Base-by-base conservation (phyloP, 2,797 vertebrate genomes). In the Scleropages formosus region DNA sequence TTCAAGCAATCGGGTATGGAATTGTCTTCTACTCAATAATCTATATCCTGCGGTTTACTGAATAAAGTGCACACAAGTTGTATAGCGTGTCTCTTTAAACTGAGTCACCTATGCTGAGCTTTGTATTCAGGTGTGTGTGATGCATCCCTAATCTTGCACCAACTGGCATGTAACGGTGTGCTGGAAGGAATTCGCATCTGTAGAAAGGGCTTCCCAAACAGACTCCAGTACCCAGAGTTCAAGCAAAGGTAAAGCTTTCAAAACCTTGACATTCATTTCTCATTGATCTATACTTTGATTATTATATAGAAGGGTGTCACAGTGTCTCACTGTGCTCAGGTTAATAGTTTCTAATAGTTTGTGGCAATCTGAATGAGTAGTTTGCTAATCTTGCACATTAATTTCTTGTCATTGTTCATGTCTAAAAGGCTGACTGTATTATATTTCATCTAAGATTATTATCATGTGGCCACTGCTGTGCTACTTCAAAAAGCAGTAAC, bases 1-100 rank as follows among this genome's bases (percentile, higher is more conserved):
- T 92, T 91, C 73, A 96, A 95, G 80, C 93, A 93, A 66, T 88
- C 93, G 83, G 93, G 92, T 93, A 51, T 81, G 80, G 47, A 66
- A 53, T 39, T 39, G 2, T 39, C 39, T 39, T 39, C 2, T 39
- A 6, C 31, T 39, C 9, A 11, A 53, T 56, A 11, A 56, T 56
- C 11, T 9, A 56, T 1, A 56, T 56, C 1, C 2, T 56, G 11
- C 56, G 53, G 11, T 12, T 56, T 95, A 74, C 84, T 96, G 78
- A 94, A 93, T 79, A 95, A 95, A 81, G 81, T 94, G 81, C 95
- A 95, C 92, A 39, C 27, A 58, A 75, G 31, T 59, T 65, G 1
- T 58, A 1, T 39, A 39, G 31, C 39, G 2, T 68, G 66, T 47
- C 51, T 46, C 63, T 58, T 24, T 68, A 51, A 56, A 47, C 15